Evolutionary conservation across 2,888 invertebrate genomes (phyloP).

Genomic region (Halictus ligatus): DNA sequence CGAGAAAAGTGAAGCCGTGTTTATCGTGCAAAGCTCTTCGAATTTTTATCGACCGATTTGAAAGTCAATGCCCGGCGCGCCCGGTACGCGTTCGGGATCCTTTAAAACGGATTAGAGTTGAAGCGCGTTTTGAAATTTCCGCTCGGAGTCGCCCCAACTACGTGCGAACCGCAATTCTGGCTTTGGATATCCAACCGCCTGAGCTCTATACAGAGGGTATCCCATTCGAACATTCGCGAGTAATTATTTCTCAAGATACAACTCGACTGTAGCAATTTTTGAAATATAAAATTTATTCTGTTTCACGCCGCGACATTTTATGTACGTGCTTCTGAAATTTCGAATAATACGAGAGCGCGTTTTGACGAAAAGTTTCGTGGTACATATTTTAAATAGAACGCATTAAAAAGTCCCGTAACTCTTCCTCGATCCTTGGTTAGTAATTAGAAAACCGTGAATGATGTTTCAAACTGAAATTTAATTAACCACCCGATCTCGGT

Average conservation of each 20-base stretch:
- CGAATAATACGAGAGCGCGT: too few species aligned
- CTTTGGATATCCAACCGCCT: not conserved
- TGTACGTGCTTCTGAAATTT: too few species aligned
- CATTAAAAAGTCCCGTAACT: not conserved
- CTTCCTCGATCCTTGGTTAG: not conserved
- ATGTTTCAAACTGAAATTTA: not conserved
- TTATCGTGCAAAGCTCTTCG: slow-evolving; percentile 28
- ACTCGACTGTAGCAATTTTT: not conserved
- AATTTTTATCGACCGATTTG: slow-evolving; percentile 44
- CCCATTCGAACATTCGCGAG: not conserved
- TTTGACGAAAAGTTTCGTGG: not conserved
- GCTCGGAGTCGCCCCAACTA: not conserved
- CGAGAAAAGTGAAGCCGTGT: slow-evolving; percentile 16
- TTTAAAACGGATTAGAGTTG: slow-evolving; percentile 53
- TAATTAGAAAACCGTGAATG: not conserved
- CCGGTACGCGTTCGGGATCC: slow-evolving; percentile 17
- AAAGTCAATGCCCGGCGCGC: slow-evolving; percentile 41
- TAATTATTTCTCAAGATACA: not conserved
- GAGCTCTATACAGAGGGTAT: not conserved
- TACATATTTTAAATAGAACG: not conserved
- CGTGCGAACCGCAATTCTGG: slow-evolving; percentile 19
- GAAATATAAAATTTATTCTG: not conserved
- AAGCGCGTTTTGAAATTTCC: slow-evolving; percentile 41
- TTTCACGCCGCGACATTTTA: not conserved
- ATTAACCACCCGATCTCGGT: not conserved